Conservation (phyloP, 2,797 vertebrate genomes). For the Gymnothorax javanicus region DNA sequence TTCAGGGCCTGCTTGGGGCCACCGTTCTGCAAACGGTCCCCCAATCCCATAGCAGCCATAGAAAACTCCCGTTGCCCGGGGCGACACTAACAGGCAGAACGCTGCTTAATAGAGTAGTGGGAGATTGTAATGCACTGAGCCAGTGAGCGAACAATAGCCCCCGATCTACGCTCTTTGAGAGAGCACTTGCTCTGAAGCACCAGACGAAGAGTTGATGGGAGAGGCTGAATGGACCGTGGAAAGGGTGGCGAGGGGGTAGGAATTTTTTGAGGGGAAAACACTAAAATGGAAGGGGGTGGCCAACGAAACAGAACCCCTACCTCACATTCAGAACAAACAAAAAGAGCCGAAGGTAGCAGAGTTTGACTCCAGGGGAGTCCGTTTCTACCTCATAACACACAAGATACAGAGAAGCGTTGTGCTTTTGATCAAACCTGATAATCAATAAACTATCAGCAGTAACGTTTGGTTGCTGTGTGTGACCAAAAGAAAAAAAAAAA, state of each 20-base stretch:
- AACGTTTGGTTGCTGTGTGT: neutral
- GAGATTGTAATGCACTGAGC: constrained; percentile 99
- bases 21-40: constrained; percentile 77
- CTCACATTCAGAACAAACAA: constrained; percentile 62
- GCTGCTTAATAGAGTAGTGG: constrained; percentile 99
- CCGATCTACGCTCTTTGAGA: constrained; percentile 78
- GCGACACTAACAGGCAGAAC: constrained; percentile 99
- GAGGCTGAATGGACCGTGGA: constrained; percentile 71
- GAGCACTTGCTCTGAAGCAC: constrained; percentile 83
- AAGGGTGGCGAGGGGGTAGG: constrained; percentile 50
- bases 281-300: constrained; percentile 50
- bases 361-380: constrained; percentile 61
- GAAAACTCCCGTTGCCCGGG: constrained; percentile 95
- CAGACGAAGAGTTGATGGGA: constrained; percentile 87
- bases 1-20: constrained; percentile 86
- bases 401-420: neutral
- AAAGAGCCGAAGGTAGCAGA: constrained; percentile 61
- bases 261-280: constrained; percentile 54
- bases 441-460: neutral
- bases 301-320: constrained; percentile 45
- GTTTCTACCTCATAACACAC: neutral
- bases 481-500: neutral
- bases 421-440: neutral
- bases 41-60: constrained; percentile 92
- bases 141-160: constrained; percentile 84